Evolutionary conservation across 2,113 vertebrate species (phyloP), one percentile per base, ranked within the genome.

Genomic region (Cyphomyrus plagiostoma): DNA sequence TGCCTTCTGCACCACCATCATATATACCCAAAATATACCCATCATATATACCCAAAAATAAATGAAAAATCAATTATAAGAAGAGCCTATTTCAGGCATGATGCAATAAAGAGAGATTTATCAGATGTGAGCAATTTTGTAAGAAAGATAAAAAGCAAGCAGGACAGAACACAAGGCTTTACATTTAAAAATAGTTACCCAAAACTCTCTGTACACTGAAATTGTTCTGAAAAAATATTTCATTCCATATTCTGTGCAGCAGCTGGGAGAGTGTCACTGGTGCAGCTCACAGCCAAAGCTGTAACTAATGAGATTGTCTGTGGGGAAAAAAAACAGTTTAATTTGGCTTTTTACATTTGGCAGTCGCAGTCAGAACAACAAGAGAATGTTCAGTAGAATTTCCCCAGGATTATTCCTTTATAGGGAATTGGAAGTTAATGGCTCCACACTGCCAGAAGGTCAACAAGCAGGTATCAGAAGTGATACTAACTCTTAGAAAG

Each of bases 271-370:
- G 35, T 19, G 15, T 35, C 35, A 30, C 70, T 39, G 15, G 70
- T 77, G 35, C 26, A 39, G 74, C 74, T 42, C 53, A 19, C 30
- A 87, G 85, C 26, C 26, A 86, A 50, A 45, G 45, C 66, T 89
- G n/a, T 52, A 89, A 89, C 48, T 80, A 46, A 56, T 89, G 49
- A 58, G 23, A 56, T 58, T 88, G 53, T n/a, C 74, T 89, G 48
- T 42, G 49, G 88, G 80, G 26, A 21, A 89, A 82, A 56, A 56
- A 82, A 82, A 39, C 23, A 48, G 62, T 80, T 80, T 80, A 35
- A 77, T 46, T 15, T 30, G 30, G 9, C 35, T 53, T 42, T 84
- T 45, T 58, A 19, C 77, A 49, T 77, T 45, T 89, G 42, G 45
- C 70, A 80, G 46, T 50, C 6, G 45, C 53, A 58, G 30, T 50